Evolutionary conservation across 1,140 invertebrate genomes (phyloP), one percentile per base, ranked within the genome.

Genomic region (Lamellibrachia luymesi): DNA sequence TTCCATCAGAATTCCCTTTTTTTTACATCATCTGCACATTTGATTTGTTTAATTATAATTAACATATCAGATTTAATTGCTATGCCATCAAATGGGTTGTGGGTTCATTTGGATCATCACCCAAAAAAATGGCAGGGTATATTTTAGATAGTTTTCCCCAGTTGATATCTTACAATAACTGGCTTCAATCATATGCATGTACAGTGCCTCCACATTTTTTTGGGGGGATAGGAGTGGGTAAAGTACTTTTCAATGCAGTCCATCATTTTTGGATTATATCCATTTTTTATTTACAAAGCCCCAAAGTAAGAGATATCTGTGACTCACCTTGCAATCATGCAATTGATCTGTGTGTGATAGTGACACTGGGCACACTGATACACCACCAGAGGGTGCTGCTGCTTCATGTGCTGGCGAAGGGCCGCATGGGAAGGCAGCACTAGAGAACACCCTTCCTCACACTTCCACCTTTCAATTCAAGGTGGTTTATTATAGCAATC

Each of bases 361-460:
- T 94, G 50, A 93, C 94, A 94, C 10, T 93, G 50, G 10, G 50
- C 51, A 22, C 94, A 94, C 50, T 92, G 52, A 64, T 93, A 92
- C 92, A 91, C 92, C 25, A 94, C 51, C 92, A 89, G 92, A 13
- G 50, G 90, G 52, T 80, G 64, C 1, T 80, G 5, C 64, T 10
- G 64, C 17, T 80, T 80, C 64, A 80, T 80, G 64, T 80, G 64
- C 25, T 49, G 52, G 4, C 38, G 90, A 13, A 89, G 7, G 25
- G 17, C 50, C 5, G 90, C 49, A 4, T 90, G 8, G 49, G 50
- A 49, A 22, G 90, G 38, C 51, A 51, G 38, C 52, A 52, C 92
- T 13, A 49, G 38, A 49, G 50, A 38, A 22, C 50, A 92, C 13
- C 38, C 51, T 52, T 92, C 38, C 92, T 64, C 92, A 13, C 27